Evolutionary conservation across 2,797 vertebrate genomes (phyloP), one percentile per base, ranked within the genome.

Genomic region (Rhinichthys osculus): DNA sequence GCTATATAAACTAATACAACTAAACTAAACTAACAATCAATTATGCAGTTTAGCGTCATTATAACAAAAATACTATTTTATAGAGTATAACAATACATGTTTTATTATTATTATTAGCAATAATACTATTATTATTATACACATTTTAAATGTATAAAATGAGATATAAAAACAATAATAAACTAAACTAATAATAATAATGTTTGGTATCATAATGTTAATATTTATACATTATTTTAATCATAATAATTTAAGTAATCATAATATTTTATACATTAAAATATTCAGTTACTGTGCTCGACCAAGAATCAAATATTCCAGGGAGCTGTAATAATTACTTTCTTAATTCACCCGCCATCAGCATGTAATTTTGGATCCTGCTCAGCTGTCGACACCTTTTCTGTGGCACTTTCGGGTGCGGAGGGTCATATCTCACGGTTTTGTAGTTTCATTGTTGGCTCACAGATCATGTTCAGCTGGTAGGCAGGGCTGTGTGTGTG

Each of bases 381-480:
- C 30, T 52, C 42, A n/a, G 64, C 78, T n/a, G 64, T 81, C 4
- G 1, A 57, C 81, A n/a, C 71, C 11, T 81, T 84, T 67, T 71
- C 59, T 86, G 5, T 42, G 44, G 2, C 10, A 76, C 74, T 52
- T 73, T 27, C 5, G 40, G 44, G 50, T 50, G 76, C 77, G 17
- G 42, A 66, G 78, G 50, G 30, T 47, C 57, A 30, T 11, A 35
- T 62, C 7, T 40, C 23, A 54, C 42, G 5, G 44, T 69, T 81
- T 69, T 21, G 14, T 47, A 44, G 13, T 73, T 42, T 73, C 38
- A 82, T 42, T 54, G 27, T 35, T 27, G 1, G 35, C 23, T 79
- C 9, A 62, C 42, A 59, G 23, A 44, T 52, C 7, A 50, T 35
- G 4, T 57, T 3, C 21, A 72, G 27, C 30, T 47, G 66, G 30